Percentiles rank a stretch among this genome's conserved stretches.
These are phyloP conservation scores for Agrotis clavis DNA, from an alignment of 2,888 invertebrate species.

Conservation along the genomic window DNA sequence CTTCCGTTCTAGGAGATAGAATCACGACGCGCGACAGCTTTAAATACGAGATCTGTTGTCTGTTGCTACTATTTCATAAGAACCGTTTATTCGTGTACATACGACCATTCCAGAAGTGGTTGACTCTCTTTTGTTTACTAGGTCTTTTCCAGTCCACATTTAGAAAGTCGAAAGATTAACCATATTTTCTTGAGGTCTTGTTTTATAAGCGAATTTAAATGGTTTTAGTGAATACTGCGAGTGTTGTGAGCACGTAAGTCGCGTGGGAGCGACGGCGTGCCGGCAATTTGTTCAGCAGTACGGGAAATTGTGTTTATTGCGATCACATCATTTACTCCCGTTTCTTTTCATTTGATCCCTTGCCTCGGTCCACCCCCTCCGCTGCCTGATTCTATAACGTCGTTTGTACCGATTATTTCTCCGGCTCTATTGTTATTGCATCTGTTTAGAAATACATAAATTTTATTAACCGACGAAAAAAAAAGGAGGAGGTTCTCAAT, in stretches of 20 bases:
- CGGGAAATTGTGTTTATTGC: conserved; percentile 78
- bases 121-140: too few relatives aligned
- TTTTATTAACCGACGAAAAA: too few relatives aligned
- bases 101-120: not conserved
- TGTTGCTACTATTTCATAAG: not conserved
- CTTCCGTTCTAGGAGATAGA: not conserved
- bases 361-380: conserved; percentile 57
- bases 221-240: conserved; percentile 9
- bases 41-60: not conserved
- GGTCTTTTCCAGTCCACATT: not conserved
- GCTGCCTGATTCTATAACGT: conserved; percentile 39
- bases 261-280: conserved; percentile 72
- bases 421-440: conserved; percentile 13
- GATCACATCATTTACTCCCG: conserved; percentile 76
- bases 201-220: conserved; percentile 42
- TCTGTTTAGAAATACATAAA: not conserved
- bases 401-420: conserved; percentile 19
- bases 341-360: conserved; percentile 70
- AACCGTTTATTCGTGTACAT: not conserved
- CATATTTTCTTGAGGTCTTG: not conserved
- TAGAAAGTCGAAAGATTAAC: conserved; percentile 9
- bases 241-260: conserved; percentile 50
- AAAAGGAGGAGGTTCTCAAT: too few relatives aligned
- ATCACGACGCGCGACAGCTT: too few relatives aligned
- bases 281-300: conserved; percentile 68